Percentiles rank a stretch among this genome's conserved stretches.
Evolutionary conservation across 2,113 vertebrate species (phyloP).

Genomic region (Pavo muticus): DNA sequence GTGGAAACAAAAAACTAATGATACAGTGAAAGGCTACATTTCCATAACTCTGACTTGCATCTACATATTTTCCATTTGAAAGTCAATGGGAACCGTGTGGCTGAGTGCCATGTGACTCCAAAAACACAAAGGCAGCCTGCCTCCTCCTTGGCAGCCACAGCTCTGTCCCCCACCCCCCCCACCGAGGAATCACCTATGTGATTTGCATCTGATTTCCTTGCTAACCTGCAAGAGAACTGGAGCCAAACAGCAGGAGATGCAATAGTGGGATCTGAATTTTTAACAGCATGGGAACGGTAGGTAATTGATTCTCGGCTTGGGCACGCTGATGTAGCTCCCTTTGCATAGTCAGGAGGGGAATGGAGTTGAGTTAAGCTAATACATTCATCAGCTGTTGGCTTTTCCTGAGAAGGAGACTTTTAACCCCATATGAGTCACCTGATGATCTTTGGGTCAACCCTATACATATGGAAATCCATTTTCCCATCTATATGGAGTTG

Average conservation of each 20-base stretch:
- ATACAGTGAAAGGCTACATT: slow-evolving; percentile 66
- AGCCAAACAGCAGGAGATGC: slow-evolving; percentile 39
- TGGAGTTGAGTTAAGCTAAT: background rate
- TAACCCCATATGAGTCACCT: background rate
- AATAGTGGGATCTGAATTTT: slow-evolving; percentile 34
- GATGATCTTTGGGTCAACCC: background rate
- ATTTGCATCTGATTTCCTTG: slow-evolving; percentile 52
- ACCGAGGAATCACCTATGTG: slow-evolving; percentile 50
- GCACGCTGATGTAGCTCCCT: background rate
- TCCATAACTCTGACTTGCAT: slow-evolving; percentile 57
- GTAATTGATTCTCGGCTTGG: slow-evolving; percentile 12
- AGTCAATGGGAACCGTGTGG: slow-evolving; percentile 39
- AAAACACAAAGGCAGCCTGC: slow-evolving; percentile 35
- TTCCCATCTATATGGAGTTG: background rate
- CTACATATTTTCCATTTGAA: slow-evolving; percentile 63
- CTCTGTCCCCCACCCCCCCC: background rate
- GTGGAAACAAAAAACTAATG: slow-evolving; percentile 72
- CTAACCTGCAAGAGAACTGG: slow-evolving; percentile 26
- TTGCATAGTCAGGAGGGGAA: background rate
- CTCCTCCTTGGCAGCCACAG: slow-evolving; percentile 46
- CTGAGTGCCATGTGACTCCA: slow-evolving; percentile 13
- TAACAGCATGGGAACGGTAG: background rate
- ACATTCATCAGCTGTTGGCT: slow-evolving; percentile 35
- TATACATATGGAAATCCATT: background rate
- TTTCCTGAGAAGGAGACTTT: background rate